These are phyloP conservation scores for Liopterus haemorrhoidalis DNA, from an alignment of 2,888 invertebrate species.

Conservation along the genomic window DNA sequence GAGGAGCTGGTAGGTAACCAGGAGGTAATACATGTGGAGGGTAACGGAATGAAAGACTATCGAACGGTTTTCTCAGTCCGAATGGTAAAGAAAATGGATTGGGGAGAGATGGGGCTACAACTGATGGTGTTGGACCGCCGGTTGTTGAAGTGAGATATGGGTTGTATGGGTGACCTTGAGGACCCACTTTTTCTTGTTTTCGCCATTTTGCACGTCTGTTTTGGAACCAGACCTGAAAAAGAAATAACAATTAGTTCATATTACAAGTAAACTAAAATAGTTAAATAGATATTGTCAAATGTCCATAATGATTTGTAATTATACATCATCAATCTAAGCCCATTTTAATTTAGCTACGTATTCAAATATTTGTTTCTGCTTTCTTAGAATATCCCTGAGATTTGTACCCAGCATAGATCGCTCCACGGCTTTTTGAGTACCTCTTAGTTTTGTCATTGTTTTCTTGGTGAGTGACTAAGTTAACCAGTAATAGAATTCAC, in stretches of 20 bases:
- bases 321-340: too few species aligned
- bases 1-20: constrained; percentile 52
- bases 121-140: constrained; percentile 58
- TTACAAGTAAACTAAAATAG: background rate
- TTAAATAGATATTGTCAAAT: too few species aligned
- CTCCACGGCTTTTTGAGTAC: too few species aligned
- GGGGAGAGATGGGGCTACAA: constrained; percentile 68
- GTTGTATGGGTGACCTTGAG: constrained; percentile 84
- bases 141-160: constrained; percentile 68
- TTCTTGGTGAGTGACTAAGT: too few species aligned
- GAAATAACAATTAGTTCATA: constrained; percentile 34
- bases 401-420: too few species aligned
- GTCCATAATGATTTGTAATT: too few species aligned
- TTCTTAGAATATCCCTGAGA: too few species aligned
- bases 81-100: constrained; percentile 79
- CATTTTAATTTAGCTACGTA: too few species aligned
- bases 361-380: too few species aligned
- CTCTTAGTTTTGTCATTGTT: too few species aligned
- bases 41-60: constrained; percentile 68
- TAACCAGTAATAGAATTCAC: too few species aligned
- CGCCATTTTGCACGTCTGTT: constrained; percentile 89
- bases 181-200: constrained; percentile 88
- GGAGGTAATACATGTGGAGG: constrained; percentile 55
- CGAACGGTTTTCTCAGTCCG: constrained; percentile 68
- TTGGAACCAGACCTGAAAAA: constrained; percentile 86